Evolutionary conservation across 2,113 vertebrate genomes (phyloP).

Genomic region (Catharus bicknelli): DNA sequence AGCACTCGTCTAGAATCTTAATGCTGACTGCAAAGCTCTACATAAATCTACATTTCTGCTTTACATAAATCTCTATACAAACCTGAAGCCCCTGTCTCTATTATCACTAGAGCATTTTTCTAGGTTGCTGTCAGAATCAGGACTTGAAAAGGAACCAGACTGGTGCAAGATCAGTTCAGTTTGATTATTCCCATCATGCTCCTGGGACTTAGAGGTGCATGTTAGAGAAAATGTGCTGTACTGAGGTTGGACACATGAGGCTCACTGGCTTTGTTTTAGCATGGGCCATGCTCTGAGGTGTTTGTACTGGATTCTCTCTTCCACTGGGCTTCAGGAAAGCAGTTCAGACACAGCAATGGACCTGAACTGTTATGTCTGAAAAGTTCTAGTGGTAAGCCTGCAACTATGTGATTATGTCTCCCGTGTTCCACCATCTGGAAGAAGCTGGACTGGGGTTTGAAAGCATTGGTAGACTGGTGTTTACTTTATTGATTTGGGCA

Average conservation of each 20-base stretch:
- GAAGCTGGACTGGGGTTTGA: background rate
- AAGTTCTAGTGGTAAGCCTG: background rate
- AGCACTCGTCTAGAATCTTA: background rate
- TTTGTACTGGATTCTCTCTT: background rate
- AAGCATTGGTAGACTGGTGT: background rate
- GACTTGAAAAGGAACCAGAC: background rate
- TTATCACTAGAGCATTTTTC: background rate
- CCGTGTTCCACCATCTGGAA: background rate
- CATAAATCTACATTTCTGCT: too few relatives aligned
- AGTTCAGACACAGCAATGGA: background rate
- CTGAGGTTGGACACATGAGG: fast-evolving
- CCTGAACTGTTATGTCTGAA: background rate
- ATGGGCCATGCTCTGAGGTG: fast-evolving
- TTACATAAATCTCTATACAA: background rate
- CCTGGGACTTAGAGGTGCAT: fast-evolving
- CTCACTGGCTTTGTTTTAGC: background rate
- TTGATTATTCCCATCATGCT: background rate
- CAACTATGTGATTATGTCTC: background rate
- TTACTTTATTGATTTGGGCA: background rate
- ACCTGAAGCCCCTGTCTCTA: background rate
- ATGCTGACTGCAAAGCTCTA: background rate
- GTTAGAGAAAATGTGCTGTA: background rate
- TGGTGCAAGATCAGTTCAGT: background rate
- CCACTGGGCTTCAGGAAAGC: background rate
- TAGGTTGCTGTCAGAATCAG: background rate